phyloP scores from a whole-genome alignment of 2,113 vertebrate genomes.

The Otolemur garnettii region DNA sequence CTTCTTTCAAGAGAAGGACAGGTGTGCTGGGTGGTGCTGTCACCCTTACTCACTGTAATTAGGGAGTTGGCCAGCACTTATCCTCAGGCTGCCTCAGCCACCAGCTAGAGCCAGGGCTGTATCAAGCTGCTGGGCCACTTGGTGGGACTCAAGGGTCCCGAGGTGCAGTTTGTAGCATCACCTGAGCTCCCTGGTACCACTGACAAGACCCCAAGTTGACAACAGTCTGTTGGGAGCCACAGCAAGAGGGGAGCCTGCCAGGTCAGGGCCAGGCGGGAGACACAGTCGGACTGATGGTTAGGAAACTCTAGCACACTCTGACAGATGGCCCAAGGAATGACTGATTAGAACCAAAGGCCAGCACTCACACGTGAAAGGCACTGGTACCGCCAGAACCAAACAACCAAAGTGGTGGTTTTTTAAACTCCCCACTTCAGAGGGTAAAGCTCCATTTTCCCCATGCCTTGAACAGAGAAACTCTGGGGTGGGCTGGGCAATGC shows the following conservation, averaged over 20 bases:
- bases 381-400: not conserved
- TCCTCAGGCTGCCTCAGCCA: not conserved
- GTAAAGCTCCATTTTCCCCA: not conserved
- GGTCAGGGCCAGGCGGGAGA: fast-evolving
- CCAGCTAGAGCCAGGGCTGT: not conserved
- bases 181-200: not conserved
- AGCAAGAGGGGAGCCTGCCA: no score
- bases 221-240: not conserved
- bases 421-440: not conserved
- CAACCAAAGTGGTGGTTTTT: not conserved
- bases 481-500: not conserved
- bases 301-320: not conserved
- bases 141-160: not conserved
- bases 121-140: not conserved
- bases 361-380: not conserved
- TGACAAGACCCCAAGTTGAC: not conserved
- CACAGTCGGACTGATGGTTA: not conserved
- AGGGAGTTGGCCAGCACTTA: fast-evolving
- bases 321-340: not conserved
- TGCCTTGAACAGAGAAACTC: not conserved
- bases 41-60: no score
- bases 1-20: not conserved
- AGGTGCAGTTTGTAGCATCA: not conserved
- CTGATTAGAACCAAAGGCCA: not conserved
- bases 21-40: not conserved